Base-by-base conservation (phyloP, 2,113 vertebrate species). In the Grammatotria lemairii region DNA sequence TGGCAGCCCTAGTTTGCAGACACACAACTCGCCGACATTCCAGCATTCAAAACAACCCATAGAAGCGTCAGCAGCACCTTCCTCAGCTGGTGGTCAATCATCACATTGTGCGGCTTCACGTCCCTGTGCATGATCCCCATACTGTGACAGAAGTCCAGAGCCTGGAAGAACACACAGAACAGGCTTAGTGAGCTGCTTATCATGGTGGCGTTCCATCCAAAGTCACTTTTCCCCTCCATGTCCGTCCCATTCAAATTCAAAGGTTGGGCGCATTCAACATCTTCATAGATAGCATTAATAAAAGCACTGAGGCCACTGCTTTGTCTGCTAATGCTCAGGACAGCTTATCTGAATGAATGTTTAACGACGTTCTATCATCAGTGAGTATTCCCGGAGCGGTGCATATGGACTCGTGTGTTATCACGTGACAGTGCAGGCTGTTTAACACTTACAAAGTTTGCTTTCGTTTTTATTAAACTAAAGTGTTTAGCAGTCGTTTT, bases 121-220 rank as follows among this genome's bases (percentile, higher is more conserved):
- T 99, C 99, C 86, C 99, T 96, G 96, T 99, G 99, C 98, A 99
- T 99, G 97, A 99, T 98, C 53, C 99, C 99, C 97, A 99, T 99
- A 96, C 99, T 99, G 95, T 99, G 99, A 94, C 98, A 99, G 96
- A 99, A 99, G 97, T 99, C 98, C 97, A 99, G 97, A 95, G 99
- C 98, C 99, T 93, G 80, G 3, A 40, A 49, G 5, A 17, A 35
- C 16, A 85, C 4, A 87, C 63, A 86, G 7, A 63, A 42, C 26
- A 60, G 7, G 17, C 14, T 16, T 3, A 4, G 3, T 11, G 12
- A 38, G 8, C 16, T 45, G 7, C 75, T 33, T 10, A 11, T 9
- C 4, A 3, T 33, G 45, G 14, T 31, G 73, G 4, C 26, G 2
- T 8, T 60, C 21, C 55, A 63, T 17, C 13, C 38, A 81, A 33